Percentiles rank a stretch among this genome's conserved stretches.
Conservation (phyloP, 2,888 invertebrate genomes). For the Drosophila rubida region DNA sequence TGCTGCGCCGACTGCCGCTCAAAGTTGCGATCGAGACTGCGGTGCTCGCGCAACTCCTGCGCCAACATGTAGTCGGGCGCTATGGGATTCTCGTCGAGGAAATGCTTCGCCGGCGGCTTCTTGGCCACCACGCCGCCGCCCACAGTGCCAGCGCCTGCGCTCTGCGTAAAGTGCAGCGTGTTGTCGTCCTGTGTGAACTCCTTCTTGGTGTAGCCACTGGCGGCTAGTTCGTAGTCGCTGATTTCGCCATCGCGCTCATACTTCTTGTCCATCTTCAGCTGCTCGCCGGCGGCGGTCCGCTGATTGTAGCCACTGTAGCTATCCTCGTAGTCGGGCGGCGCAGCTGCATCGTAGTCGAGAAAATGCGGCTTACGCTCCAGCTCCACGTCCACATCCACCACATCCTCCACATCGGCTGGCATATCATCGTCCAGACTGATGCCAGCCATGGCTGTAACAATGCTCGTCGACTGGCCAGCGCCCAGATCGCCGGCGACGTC, state of each 20-base stretch:
- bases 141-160: conserved; percentile 52
- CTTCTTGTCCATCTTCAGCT: conserved; percentile 84
- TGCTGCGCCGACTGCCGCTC: conserved; percentile 82
- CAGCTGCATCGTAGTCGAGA: conserved; percentile 87
- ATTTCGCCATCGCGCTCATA: conserved; percentile 84
- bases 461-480: conserved; percentile 80
- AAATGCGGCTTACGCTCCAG: conserved; percentile 87
- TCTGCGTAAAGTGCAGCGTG: conserved; percentile 72
- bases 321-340: conserved; percentile 86
- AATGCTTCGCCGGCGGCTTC: conserved; percentile 81
- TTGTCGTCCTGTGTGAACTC: conserved; percentile 84
- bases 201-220: conserved; percentile 84
- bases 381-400: conserved; percentile 75
- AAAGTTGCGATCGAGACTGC: conserved; percentile 84
- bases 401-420: conserved; percentile 53
- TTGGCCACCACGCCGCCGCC: conserved; percentile 33
- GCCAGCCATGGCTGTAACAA: conserved; percentile 53
- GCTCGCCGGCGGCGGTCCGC: conserved; percentile 73
- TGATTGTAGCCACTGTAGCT: conserved; percentile 51
- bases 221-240: conserved; percentile 84
- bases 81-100: conserved; percentile 85
- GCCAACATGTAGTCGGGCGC: conserved; percentile 84
- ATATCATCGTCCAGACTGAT: conserved; percentile 54
- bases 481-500: conserved; percentile 37
- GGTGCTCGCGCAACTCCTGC: conserved; percentile 83